Percentiles rank a stretch among this genome's conserved stretches.
Conservation (phyloP, 2,888 invertebrate genomes). For the Arctia plantaginis region DNA sequence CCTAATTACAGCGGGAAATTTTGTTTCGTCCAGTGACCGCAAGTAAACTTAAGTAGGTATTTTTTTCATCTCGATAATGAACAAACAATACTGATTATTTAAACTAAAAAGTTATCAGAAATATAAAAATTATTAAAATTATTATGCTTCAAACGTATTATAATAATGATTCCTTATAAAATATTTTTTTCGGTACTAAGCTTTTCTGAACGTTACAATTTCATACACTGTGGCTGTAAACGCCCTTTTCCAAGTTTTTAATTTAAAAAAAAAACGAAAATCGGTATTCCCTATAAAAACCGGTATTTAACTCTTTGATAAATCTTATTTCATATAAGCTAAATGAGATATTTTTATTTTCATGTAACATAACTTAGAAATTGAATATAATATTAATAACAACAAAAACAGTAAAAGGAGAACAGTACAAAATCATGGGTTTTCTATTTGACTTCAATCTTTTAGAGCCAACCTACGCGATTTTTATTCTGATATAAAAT, state of each 20-base stretch:
- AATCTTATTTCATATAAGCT: too few species aligned
- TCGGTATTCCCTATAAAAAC: neutral
- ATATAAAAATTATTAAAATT: neutral
- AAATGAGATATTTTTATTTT: too few species aligned
- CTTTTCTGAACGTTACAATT: neutral
- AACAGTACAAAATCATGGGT: neutral
- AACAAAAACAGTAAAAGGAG: neutral
- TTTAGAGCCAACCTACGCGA: neutral
- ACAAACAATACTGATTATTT: too few species aligned
- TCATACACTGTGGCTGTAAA: neutral
- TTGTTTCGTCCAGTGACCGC: neutral
- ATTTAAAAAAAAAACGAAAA: neutral
- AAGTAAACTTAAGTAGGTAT: neutral
- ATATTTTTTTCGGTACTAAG: neutral
- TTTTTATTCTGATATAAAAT: neutral
- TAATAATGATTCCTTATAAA: neutral
- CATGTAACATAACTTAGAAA: neutral
- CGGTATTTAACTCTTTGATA: neutral
- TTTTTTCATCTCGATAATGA: neutral
- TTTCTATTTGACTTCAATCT: neutral
- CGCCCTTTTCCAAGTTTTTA: neutral
- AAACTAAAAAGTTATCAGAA: neutral
- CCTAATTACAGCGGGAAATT: conserved; percentile 8
- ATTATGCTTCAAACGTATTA: neutral
- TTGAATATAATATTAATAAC: neutral